Percentiles rank a stretch among this genome's conserved stretches.
Conservation (phyloP, 2,888 invertebrate genomes). For the Macrosiphum euphorbiae region DNA sequence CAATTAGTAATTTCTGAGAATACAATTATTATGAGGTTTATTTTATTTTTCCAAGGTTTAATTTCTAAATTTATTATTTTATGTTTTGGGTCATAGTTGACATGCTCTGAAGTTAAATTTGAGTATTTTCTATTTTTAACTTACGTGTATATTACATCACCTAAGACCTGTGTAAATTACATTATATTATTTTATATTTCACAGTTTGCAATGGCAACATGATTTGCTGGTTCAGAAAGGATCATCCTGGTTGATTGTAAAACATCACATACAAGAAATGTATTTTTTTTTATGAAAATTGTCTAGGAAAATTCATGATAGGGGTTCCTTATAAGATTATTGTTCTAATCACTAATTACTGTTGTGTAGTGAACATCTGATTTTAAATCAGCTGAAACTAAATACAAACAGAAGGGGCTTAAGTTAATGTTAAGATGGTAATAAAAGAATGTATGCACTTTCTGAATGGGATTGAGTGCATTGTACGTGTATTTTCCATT, state of each 20-base stretch:
- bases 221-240: slow-evolving; percentile 65
- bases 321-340: slow-evolving; percentile 55
- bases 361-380: slow-evolving; percentile 30
- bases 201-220: slow-evolving; percentile 64
- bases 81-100: slow-evolving; percentile 42
- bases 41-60: slow-evolving; percentile 66
- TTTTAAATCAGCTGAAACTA: slow-evolving; percentile 32
- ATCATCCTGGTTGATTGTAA: slow-evolving; percentile 64
- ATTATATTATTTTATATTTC: slow-evolving; percentile 65
- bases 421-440: slow-evolving; percentile 19
- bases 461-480: background rate
- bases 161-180: slow-evolving; percentile 62
- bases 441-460: background rate
- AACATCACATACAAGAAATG: slow-evolving; percentile 59
- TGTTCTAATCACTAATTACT: slow-evolving; percentile 36
- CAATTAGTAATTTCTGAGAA: slow-evolving; percentile 44
- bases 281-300: slow-evolving; percentile 60
- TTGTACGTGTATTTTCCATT: slow-evolving; percentile 42
- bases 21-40: slow-evolving; percentile 35
- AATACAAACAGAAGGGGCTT: background rate
- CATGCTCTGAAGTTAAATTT: slow-evolving; percentile 24
- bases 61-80: slow-evolving; percentile 64
- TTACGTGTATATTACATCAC: slow-evolving; percentile 57
- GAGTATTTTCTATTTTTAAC: slow-evolving; percentile 41
- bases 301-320: slow-evolving; percentile 49